Percentiles rank a stretch among this genome's conserved stretches.
These are phyloP conservation scores for Synanthedon tipuliformis DNA, from an alignment of 2,888 invertebrate species.

Conservation along the genomic window DNA sequence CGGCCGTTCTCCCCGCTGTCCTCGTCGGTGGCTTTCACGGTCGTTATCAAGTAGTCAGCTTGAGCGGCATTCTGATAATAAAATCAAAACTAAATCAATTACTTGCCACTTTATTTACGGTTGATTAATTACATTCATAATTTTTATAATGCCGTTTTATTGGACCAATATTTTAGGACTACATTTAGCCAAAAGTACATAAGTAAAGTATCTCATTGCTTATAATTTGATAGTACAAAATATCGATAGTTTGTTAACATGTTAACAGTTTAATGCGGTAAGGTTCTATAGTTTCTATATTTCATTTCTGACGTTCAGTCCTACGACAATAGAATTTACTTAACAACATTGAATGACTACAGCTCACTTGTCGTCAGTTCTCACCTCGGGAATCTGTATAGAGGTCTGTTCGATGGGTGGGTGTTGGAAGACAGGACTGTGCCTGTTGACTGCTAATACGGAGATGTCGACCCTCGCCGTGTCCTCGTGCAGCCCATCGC, in stretches of 20 bases:
- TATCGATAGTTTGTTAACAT: too few species aligned
- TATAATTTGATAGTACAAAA: too few species aligned
- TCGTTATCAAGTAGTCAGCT: conserved; percentile 81
- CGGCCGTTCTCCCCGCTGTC: conserved; percentile 87
- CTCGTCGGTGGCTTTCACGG: conserved; percentile 83
- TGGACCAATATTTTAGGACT: too few species aligned
- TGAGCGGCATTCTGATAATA: conserved; percentile 74
- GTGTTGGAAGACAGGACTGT: conserved; percentile 83
- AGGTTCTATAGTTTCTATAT: too few species aligned
- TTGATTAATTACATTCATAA: too few species aligned
- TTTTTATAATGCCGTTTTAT: too few species aligned
- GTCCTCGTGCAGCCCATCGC: conserved; percentile 78
- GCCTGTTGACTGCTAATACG: conserved; percentile 83
- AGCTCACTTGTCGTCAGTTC: background rate
- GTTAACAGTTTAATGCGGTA: too few species aligned
- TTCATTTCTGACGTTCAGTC: too few species aligned
- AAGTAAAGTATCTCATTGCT: too few species aligned
- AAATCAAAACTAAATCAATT: conserved; percentile 13
- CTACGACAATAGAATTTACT: too few species aligned
- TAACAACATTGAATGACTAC: too few species aligned
- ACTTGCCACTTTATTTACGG: background rate
- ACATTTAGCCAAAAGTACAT: too few species aligned
- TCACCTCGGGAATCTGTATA: conserved; percentile 83
- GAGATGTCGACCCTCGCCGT: conserved; percentile 79
- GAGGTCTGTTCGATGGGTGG: conserved; percentile 82